Evolutionary conservation across 2,888 invertebrate genomes (phyloP).

Genomic region (Spicauda simplicius): DNA sequence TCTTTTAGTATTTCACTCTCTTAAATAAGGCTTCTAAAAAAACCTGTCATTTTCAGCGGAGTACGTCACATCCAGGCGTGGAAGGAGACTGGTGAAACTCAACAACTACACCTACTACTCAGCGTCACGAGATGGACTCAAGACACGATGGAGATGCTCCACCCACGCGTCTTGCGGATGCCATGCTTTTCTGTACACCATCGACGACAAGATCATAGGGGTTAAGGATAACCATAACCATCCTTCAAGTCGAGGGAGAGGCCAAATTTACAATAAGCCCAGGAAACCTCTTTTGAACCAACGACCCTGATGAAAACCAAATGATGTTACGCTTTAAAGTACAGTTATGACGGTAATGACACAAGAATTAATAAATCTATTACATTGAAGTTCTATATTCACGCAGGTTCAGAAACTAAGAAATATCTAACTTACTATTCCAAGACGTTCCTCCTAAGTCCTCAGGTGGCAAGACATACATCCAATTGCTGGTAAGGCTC

Average conservation of each 20-base stretch:
- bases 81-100: slow-evolving; percentile 50
- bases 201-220: slow-evolving; percentile 37
- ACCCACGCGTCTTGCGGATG: slow-evolving; percentile 49
- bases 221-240: slow-evolving; percentile 41
- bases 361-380: too few relatives aligned
- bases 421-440: too few relatives aligned
- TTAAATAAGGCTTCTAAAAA: not conserved
- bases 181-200: slow-evolving; percentile 39
- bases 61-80: slow-evolving; percentile 42
- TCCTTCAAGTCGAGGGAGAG: not conserved
- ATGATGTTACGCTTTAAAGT: too few relatives aligned
- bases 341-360: too few relatives aligned
- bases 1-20: too few relatives aligned
- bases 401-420: too few relatives aligned
- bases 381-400: too few relatives aligned
- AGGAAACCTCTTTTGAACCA: not conserved
- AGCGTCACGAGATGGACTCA: slow-evolving; percentile 40
- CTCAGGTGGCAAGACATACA: too few relatives aligned
- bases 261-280: not conserved
- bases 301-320: not conserved
- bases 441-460: too few relatives aligned
- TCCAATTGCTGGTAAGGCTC: too few relatives aligned
- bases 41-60: slow-evolving; percentile 37
- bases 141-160: slow-evolving; percentile 58
- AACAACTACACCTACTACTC: slow-evolving; percentile 53